phyloP scores from a whole-genome alignment of 2,888 invertebrate species.

The Amphipyra tragopoginis region DNA sequence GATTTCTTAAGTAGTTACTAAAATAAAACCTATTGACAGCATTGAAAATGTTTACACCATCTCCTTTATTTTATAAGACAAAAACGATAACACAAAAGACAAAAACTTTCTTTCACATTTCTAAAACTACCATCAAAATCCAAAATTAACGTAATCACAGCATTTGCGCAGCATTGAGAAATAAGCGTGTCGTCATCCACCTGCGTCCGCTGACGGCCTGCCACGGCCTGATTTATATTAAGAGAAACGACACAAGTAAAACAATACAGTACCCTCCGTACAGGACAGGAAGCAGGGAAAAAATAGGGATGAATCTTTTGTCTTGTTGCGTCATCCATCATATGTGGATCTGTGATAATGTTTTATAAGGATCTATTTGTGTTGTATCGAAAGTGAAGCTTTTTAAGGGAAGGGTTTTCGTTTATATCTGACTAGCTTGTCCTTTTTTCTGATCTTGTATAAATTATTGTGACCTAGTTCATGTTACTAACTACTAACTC shows the following conservation, averaged over 20 bases:
- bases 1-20: no score
- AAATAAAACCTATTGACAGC: no score
- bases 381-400: slow-evolving; percentile 39
- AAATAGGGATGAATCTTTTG: slow-evolving; percentile 71
- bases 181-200: slow-evolving; percentile 67
- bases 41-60: no score
- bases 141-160: slow-evolving; percentile 55
- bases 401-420: background rate
- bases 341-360: slow-evolving; percentile 44
- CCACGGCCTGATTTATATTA: slow-evolving; percentile 83
- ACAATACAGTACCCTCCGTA: slow-evolving; percentile 71
- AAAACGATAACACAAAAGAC: background rate
- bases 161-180: slow-evolving; percentile 55
- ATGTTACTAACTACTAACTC: no score
- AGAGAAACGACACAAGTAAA: slow-evolving; percentile 71
- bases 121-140: slow-evolving; percentile 26
- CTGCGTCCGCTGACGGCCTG: slow-evolving; percentile 81
- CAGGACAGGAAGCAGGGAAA: slow-evolving; percentile 70
- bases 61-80: no score
- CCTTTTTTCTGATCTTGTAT: no score
- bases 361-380: slow-evolving; percentile 38
- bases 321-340: slow-evolving; percentile 75
- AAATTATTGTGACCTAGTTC: no score
- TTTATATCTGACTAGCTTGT: no score
- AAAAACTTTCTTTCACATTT: background rate